A percentile compares a stretch with the other conserved stretches of the same genome.
Evolutionary conservation across 92 coral and sea anemone genomes (phyloP).

Genomic region (Parazoanthus swiftii): DNA sequence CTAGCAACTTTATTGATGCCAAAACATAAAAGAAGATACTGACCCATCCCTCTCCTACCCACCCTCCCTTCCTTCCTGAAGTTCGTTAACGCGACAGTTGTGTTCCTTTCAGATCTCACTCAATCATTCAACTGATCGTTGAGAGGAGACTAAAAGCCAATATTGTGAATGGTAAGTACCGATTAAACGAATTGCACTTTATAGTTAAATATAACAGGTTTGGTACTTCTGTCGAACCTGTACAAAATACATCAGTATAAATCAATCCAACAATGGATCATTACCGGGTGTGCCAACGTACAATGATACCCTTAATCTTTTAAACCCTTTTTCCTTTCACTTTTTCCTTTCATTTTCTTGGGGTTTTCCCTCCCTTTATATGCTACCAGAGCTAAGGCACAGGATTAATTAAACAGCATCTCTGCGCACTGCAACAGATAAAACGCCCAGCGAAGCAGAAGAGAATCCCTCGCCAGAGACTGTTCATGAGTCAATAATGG

Average conservation of each 20-base stretch:
- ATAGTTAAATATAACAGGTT: no score
- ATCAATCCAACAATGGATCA: no score
- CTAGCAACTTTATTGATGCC: no score
- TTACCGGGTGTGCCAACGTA: no score
- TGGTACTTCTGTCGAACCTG: no score
- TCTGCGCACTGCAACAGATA: background rate
- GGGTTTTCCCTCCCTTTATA: no score
- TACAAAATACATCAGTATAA: background rate
- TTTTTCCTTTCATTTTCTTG: no score
- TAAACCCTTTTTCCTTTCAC: no score
- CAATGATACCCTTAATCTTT: no score
- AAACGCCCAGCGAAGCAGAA: conserved; percentile 47
- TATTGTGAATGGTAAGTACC: conserved; percentile 70
- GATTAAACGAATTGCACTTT: no score
- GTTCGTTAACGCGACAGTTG: background rate
- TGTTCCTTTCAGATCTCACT: conserved; percentile 66
- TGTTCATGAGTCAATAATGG: conserved; percentile 88
- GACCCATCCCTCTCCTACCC: background rate
- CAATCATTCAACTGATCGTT: conserved; percentile 81
- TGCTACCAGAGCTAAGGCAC: background rate
- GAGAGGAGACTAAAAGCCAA: conserved; percentile 87
- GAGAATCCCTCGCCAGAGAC: conserved; percentile 63
- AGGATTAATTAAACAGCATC: no score
- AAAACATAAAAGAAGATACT: background rate
- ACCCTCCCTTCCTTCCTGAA: background rate